phyloP scores from a whole-genome alignment of 2,113 vertebrate genomes.

The Pterocles orientalis region DNA sequence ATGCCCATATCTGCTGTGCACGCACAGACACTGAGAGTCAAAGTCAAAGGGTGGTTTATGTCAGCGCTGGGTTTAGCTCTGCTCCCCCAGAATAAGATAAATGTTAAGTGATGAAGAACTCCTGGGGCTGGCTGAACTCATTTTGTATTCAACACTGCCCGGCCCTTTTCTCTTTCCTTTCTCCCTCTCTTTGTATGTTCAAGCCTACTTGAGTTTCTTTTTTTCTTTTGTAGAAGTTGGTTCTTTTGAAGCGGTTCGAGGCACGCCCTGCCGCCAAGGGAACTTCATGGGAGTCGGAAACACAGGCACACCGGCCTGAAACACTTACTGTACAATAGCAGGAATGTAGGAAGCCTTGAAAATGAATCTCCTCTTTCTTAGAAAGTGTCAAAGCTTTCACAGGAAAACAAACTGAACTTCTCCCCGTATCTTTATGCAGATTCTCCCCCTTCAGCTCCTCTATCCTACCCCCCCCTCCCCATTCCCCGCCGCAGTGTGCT shows the following conservation, averaged over 20 bases:
- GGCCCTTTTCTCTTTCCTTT: constrained; percentile 78
- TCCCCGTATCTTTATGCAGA: not conserved
- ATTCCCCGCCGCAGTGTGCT: not conserved
- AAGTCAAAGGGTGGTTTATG: constrained; percentile 76
- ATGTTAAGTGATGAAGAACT: constrained; percentile 80
- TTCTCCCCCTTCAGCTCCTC: not conserved
- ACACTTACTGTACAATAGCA: constrained; percentile 73
- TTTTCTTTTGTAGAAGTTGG: constrained; percentile 87
- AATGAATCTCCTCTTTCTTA: constrained; percentile 18
- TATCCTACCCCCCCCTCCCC: not conserved
- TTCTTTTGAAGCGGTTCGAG: constrained; percentile 91
- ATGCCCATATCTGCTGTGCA: not conserved
- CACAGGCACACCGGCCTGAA: constrained; percentile 76
- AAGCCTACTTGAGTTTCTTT: constrained; percentile 92
- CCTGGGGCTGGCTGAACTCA: constrained; percentile 81
- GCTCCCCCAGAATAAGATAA: constrained; percentile 77
- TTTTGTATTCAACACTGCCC: constrained; percentile 83
- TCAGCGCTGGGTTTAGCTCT: constrained; percentile 63
- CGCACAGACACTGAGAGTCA: constrained; percentile 47
- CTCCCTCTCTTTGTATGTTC: constrained; percentile 81
- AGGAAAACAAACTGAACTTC: constrained; percentile 18
- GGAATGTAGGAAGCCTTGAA: constrained; percentile 46
- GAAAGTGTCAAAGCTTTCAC: constrained; percentile 37
- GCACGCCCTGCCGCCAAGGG: constrained; percentile 88
- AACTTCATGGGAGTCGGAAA: constrained; percentile 91